Evolutionary conservation across 2,113 vertebrate species (phyloP), one percentile per base, ranked within the genome.

Genomic region (Oriolus oriolus): DNA sequence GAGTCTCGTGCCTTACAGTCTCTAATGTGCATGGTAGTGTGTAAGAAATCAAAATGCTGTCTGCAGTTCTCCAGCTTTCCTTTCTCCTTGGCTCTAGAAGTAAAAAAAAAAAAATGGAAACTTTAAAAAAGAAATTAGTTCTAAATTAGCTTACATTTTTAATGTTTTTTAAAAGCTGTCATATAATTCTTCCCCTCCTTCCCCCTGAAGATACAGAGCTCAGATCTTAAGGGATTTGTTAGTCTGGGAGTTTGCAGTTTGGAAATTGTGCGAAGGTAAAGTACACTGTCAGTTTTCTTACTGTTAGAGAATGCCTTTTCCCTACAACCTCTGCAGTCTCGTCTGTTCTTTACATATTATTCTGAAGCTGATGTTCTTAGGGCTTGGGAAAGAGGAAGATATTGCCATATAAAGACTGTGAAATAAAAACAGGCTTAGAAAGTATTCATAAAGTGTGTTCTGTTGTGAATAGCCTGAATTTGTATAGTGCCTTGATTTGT

Each of bases 21-120:
- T 0, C 4, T 22, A 1, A 28, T 0, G 2, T n/a, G 16, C 10
- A 1, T 21, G 27, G n/a, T 19, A 24, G 22, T 5, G 2, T 24
- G 1, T 65, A 20, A n/a, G 49, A 87, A 60, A 53, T 13, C 28
- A 45, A 47, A 80, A 53, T 15, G 16, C 45, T 83, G 18, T 26
- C 49, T 64, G 45, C 27, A 18, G 8, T 45, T 68, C 31, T 53
- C 16, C 70, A 59, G 37, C 33, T 45, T 85, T 73, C 28, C 45
- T 39, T 64, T 93, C 44, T 73, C 17, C 21, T 28, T 71, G 54
- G 9, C 14, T 75, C 49, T 56, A 28, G 39, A 81, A 89, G 60
- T 64, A 9, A 74, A 27, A 82, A 79, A 64, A 57, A 50, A 6
- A 4, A 14, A 56, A 44, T 11, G 21, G 4, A 45, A 69, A 66